Conservation (phyloP, 1,140 invertebrate genomes). For the Ericerus pela region DNA sequence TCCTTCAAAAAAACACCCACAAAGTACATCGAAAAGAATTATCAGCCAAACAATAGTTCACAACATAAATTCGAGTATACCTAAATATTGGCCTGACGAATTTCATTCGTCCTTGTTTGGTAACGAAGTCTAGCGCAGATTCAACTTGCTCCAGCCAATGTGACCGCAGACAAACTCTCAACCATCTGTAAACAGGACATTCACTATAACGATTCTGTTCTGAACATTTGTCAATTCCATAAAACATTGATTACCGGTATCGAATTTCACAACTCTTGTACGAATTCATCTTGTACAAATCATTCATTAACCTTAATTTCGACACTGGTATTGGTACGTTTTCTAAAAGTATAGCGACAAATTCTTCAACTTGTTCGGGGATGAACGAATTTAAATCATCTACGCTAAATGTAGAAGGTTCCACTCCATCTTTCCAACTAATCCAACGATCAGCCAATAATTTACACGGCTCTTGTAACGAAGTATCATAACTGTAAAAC, state of each 20-base stretch:
- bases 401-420: constrained; percentile 32
- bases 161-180: constrained; percentile 58
- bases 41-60: too few species aligned
- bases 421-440: constrained; percentile 32
- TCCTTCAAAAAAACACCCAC: too few species aligned
- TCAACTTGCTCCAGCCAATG: constrained; percentile 48
- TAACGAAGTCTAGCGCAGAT: constrained; percentile 57
- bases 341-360: constrained; percentile 53
- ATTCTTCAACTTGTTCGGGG: constrained; percentile 52
- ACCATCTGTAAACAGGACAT: constrained; percentile 49
- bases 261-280: constrained; percentile 63
- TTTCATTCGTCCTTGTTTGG: constrained; percentile 76
- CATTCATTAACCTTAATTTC: constrained; percentile 47
- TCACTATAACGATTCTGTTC: too few species aligned
- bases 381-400: constrained; percentile 41
- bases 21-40: too few species aligned
- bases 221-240: too few species aligned
- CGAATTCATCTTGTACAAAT: constrained; percentile 48
- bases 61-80: too few species aligned
- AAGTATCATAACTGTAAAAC: constrained; percentile 49
- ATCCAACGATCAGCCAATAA: constrained; percentile 42
- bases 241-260: too few species aligned
- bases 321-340: constrained; percentile 35
- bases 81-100: constrained; percentile 70
- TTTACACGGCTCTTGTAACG: constrained; percentile 46